Evolutionary conservation across 1,140 invertebrate genomes (phyloP), one percentile per base, ranked within the genome.

Genomic region (Odontomachus brunneus): DNA sequence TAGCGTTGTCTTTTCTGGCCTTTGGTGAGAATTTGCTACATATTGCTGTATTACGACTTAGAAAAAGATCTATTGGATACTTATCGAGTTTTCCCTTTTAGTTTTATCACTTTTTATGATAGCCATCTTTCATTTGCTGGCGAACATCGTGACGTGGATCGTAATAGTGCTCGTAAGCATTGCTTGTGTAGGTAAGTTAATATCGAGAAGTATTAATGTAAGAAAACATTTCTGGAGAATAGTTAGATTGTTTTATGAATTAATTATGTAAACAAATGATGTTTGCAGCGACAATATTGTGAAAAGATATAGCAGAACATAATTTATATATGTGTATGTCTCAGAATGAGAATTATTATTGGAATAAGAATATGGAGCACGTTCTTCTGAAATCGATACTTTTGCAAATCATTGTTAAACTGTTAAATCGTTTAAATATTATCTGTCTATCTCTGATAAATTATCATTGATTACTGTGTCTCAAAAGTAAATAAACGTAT

Each of bases 81-180:
- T 82, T 71, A 65, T 29, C 59, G 19, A 80, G 84, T 76, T 84
- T 65, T 88, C 87, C 85, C 65, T 95, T 96, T 71, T 93, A 98
- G 97, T 97, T 89, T 95, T 98, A 66, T 97, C 97, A 11, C 94
- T 98, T 66, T 92, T 97, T 12, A 96, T 98, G 95, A 97, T 98
- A 17, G 96, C 97, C 60, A 95, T 98, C 83, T 96, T 98, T 87
- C 97, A 98, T 93, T 96, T 97, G 91, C 90, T 99, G 82, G 97
- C 98, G 0, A 95, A 95, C 73, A 90, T 98, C 38, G 97, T 98
- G 0, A 97, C 98, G 15, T 98, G 97, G 96, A 95, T 98, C 69
- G 97, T 98, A 84, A 97, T 98, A 94, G 95, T 97, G 71, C 92
- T 97, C 62, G 97, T 98, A 11, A 96, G 96, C 66, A 92, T 98